phyloP scores from a whole-genome alignment of 2,797 vertebrate species.

The Clarias laeviceps region DNA sequence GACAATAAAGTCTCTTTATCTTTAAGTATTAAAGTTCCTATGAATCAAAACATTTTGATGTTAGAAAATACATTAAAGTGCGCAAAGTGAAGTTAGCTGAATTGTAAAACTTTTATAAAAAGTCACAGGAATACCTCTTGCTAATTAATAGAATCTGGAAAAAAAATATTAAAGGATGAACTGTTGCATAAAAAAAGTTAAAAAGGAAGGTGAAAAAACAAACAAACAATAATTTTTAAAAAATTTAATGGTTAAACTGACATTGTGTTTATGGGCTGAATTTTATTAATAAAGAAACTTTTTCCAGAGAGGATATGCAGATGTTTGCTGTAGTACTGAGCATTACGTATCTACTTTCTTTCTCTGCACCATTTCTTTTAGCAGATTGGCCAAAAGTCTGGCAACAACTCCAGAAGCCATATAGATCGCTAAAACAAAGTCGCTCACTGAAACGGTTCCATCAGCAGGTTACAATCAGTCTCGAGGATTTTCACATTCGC shows the following conservation, averaged over 20 bases:
- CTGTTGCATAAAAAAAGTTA: background rate
- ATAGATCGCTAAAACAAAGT: background rate
- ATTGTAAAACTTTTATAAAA: background rate
- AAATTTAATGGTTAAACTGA: background rate
- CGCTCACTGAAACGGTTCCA: background rate
- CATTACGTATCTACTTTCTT: background rate
- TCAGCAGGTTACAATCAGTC: slow-evolving; percentile 11
- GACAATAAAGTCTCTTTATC: too few relatives aligned
- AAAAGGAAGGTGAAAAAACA: background rate
- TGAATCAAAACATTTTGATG: too few relatives aligned
- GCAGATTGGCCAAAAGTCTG: background rate
- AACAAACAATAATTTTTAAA: background rate
- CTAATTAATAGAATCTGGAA: background rate
- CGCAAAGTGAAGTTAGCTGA: background rate
- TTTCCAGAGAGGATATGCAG: background rate
- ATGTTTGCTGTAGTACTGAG: background rate
- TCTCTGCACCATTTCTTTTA: background rate
- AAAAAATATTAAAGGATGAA: background rate
- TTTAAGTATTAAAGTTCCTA: too few relatives aligned
- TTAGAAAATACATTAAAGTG: background rate
- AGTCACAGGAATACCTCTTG: background rate
- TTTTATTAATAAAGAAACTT: background rate
- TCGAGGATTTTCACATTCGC: background rate
- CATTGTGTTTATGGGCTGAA: background rate
- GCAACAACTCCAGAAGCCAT: background rate